phyloP scores from a whole-genome alignment of 2,888 invertebrate species.

The Thera britannica region DNA sequence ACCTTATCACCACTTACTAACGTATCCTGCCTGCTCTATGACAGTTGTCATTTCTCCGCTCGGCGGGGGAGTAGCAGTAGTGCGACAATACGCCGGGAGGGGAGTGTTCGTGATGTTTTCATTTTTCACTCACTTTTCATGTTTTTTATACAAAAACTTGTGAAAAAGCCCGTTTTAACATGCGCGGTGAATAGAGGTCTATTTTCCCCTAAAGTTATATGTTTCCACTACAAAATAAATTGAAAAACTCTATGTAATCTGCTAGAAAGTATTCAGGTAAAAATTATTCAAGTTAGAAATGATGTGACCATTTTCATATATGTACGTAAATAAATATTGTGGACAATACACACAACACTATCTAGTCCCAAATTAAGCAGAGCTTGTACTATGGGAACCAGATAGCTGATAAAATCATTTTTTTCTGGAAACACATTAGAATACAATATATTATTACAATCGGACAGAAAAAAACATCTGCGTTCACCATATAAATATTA shows the following conservation, averaged over 20 bases:
- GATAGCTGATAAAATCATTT: too few species aligned
- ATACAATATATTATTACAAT: too few species aligned
- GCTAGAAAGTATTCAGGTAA: too few species aligned
- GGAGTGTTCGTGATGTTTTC: conserved; percentile 74
- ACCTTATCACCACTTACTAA: conserved; percentile 24
- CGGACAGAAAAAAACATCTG: too few species aligned
- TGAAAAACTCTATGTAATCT: not conserved
- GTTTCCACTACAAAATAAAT: conserved; percentile 34
- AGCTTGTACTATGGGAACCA: too few species aligned
- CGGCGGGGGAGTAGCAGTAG: conserved; percentile 69
- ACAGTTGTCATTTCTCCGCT: conserved; percentile 68
- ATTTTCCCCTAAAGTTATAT: conserved; percentile 39
- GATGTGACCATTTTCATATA: too few species aligned
- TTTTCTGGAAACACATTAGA: too few species aligned
- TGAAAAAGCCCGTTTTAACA: conserved; percentile 59
- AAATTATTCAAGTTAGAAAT: too few species aligned
- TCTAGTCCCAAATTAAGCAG: too few species aligned
- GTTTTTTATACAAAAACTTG: conserved; percentile 53
- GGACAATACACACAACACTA: too few species aligned
- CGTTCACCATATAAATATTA: too few species aligned
- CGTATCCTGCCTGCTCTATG: conserved; percentile 50
- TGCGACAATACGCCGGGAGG: conserved; percentile 67
- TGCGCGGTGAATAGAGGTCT: conserved; percentile 43
- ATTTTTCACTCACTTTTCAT: conserved; percentile 77
- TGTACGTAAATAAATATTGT: too few species aligned